Percentiles rank a stretch among this genome's conserved stretches.
Conservation (phyloP, 2,797 vertebrate genomes). For the Tadarida brasiliensis region DNA sequence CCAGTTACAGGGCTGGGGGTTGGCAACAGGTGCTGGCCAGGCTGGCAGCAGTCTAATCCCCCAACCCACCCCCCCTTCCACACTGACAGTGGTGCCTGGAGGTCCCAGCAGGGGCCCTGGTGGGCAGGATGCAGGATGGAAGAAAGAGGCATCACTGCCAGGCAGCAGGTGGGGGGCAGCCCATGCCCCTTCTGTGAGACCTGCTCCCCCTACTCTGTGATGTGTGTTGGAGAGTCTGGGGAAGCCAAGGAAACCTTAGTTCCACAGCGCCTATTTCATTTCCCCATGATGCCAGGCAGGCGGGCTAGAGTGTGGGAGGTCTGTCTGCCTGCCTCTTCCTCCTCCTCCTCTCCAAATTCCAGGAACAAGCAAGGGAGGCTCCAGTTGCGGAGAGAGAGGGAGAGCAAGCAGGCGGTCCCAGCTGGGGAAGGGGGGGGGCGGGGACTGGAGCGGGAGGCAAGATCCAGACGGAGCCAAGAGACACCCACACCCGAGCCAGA, state of each 20-base stretch:
- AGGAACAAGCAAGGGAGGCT: constrained; percentile 84
- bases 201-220: not conserved
- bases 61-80: constrained; percentile 30
- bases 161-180: not conserved
- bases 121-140: not conserved
- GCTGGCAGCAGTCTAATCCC: constrained; percentile 81
- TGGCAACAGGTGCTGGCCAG: constrained; percentile 82
- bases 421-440: constrained; percentile 12
- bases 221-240: not conserved
- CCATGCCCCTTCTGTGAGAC: not conserved
- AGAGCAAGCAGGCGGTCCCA: constrained; percentile 73
- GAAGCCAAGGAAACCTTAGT: constrained; percentile 70
- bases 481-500: constrained; percentile 65
- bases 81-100: constrained; percentile 68
- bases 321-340: constrained; percentile 83
- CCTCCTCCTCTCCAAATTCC: constrained; percentile 85
- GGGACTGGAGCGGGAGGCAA: constrained; percentile 50
- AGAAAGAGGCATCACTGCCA: not conserved
- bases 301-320: constrained; percentile 82
- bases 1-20: constrained; percentile 77
- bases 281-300: constrained; percentile 70
- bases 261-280: constrained; percentile 76
- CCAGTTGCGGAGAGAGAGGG: constrained; percentile 74
- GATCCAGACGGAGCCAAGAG: constrained; percentile 53
- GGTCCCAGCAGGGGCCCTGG: constrained; percentile 56